phyloP scores from a whole-genome alignment of 2,797 vertebrate genomes.

The Siniperca undulata region DNA sequence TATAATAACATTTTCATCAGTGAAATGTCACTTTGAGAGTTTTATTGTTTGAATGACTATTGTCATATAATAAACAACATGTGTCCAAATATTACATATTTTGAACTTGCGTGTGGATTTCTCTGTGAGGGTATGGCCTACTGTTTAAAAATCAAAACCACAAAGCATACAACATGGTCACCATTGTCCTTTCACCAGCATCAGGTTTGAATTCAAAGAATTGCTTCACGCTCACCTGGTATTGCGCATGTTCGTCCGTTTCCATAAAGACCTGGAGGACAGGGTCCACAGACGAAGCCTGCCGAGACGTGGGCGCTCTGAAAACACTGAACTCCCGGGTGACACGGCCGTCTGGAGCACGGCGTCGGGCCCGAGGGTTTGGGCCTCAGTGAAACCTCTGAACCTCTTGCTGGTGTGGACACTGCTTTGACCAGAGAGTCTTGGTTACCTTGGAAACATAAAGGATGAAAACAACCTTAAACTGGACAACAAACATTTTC shows the following conservation, averaged over 20 bases:
- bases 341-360: slow-evolving; percentile 79
- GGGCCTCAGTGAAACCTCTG: slow-evolving; percentile 41
- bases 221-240: slow-evolving; percentile 64
- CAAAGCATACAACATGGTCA: neutral
- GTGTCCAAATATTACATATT: neutral
- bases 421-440: neutral
- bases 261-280: slow-evolving; percentile 82
- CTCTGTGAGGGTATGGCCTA: neutral
- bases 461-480: neutral
- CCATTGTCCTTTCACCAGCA: neutral
- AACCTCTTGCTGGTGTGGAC: neutral
- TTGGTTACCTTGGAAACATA: slow-evolving; percentile 50
- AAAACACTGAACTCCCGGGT: slow-evolving; percentile 85
- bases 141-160: neutral
- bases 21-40: neutral
- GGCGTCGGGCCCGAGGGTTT: slow-evolving; percentile 30
- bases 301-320: slow-evolving; percentile 78
- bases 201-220: neutral
- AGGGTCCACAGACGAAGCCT: slow-evolving; percentile 85
- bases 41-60: neutral
- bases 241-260: slow-evolving; percentile 81
- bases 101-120: no score
- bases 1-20: neutral
- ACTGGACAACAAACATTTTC: neutral
- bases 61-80: neutral